These are phyloP conservation scores for Leucophenga maculata DNA, from an alignment of 2,888 invertebrate species.

Conservation along the genomic window DNA sequence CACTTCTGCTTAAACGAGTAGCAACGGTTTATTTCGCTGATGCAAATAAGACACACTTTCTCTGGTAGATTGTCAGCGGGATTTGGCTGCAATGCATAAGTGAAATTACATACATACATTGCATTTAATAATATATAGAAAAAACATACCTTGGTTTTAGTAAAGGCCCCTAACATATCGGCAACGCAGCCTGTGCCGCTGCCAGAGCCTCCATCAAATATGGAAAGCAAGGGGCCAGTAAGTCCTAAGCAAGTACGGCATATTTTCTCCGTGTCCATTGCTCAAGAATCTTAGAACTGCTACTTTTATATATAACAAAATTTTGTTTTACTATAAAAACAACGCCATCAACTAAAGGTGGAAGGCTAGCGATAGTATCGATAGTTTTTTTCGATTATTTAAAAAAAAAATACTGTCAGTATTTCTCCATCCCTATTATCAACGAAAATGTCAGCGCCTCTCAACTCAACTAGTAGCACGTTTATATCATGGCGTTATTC, in stretches of 20 bases:
- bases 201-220: slow-evolving; percentile 60
- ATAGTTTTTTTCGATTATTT: too few relatives aligned
- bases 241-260: slow-evolving; percentile 69
- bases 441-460: too few relatives aligned
- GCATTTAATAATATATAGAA: too few relatives aligned
- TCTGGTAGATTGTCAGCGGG: slow-evolving; percentile 69
- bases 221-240: slow-evolving; percentile 63
- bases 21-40: slow-evolving; percentile 70
- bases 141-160: slow-evolving; percentile 59
- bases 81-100: slow-evolving; percentile 53
- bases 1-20: slow-evolving; percentile 71
- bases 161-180: slow-evolving; percentile 65
- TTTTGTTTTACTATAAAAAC: too few relatives aligned
- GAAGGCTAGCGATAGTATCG: too few relatives aligned
- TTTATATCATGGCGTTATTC: too few relatives aligned
- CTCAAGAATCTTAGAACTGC: slow-evolving; percentile 22
- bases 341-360: too few relatives aligned
- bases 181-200: slow-evolving; percentile 57
- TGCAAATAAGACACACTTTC: slow-evolving; percentile 69
- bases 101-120: not conserved
- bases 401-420: too few relatives aligned
- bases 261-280: slow-evolving; percentile 66
- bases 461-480: too few relatives aligned
- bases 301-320: too few relatives aligned
- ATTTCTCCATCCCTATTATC: too few relatives aligned